Percentiles rank a stretch among this genome's conserved stretches.
Evolutionary conservation across 2,797 vertebrate genomes (phyloP).

Genomic region (Acridotheres tristis): DNA sequence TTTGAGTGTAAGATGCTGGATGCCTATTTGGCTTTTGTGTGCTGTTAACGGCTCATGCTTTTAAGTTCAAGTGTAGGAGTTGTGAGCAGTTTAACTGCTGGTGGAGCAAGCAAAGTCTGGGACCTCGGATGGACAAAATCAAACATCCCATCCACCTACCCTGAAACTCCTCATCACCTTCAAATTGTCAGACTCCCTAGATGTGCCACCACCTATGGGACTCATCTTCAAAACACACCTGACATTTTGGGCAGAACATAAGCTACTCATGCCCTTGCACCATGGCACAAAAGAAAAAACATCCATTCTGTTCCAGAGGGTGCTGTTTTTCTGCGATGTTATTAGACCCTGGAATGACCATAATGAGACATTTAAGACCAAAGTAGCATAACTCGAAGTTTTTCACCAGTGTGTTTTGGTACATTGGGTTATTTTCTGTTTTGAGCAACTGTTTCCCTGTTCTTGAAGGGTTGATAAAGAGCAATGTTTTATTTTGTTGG

Average conservation of each 20-base stretch:
- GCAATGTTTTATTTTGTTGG: fast-evolving
- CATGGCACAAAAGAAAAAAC: background rate
- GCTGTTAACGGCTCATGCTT: background rate
- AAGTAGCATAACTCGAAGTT: background rate
- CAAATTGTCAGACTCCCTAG: background rate
- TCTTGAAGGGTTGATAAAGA: background rate
- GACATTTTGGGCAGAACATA: background rate
- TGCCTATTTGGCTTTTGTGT: background rate
- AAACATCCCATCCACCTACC: background rate
- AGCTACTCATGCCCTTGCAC: background rate
- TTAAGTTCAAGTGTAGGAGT: background rate
- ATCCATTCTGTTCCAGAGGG: background rate
- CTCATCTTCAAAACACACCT: background rate
- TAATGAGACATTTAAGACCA: background rate
- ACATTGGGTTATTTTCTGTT: background rate
- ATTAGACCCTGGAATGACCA: background rate
- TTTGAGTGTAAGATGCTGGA: background rate
- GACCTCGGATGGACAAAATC: background rate
- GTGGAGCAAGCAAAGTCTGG: background rate
- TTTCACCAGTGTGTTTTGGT: background rate
- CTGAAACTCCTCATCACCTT: background rate
- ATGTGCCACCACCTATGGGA: background rate
- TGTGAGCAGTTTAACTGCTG: background rate
- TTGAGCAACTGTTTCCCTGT: background rate
- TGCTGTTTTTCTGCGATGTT: background rate